A percentile compares a stretch with the other conserved stretches of the same genome.
phyloP scores from a whole-genome alignment of 2,888 invertebrate species.

The Pterobdella sp. region DNA sequence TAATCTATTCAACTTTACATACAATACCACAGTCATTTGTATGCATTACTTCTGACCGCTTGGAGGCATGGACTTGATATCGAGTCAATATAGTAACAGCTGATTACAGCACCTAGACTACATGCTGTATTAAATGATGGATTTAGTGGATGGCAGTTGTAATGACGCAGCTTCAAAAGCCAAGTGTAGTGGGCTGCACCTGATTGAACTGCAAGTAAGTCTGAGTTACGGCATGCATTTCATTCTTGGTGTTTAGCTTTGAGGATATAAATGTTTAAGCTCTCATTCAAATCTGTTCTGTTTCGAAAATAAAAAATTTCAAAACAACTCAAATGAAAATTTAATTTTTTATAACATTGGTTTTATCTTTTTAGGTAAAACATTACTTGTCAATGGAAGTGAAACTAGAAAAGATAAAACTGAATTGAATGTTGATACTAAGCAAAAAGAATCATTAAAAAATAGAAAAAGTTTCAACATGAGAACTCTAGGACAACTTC shows the following conservation, averaged over 20 bases:
- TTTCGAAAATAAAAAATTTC: too few species aligned
- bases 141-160: conserved; percentile 50
- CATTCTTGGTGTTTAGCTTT: too few species aligned
- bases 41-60: neutral
- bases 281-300: too few species aligned
- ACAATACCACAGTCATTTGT: neutral
- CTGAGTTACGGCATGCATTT: too few species aligned
- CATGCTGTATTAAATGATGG: neutral
- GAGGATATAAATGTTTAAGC: too few species aligned
- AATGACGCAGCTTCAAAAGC: conserved; percentile 66
- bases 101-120: neutral
- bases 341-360: too few species aligned
- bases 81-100: neutral
- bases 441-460: neutral
- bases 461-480: neutral
- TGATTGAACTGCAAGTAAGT: conserved; percentile 70
- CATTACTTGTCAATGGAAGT: neutral
- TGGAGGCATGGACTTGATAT: neutral
- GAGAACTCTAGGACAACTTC: too few species aligned
- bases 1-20: neutral
- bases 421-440: neutral
- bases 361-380: too few species aligned
- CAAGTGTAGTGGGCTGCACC: conserved; percentile 75
- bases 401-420: neutral
- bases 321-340: too few species aligned